A percentile compares a stretch with the other conserved stretches of the same genome.
Conservation (phyloP, 2,888 invertebrate genomes). For the Tenodera sinensis region DNA sequence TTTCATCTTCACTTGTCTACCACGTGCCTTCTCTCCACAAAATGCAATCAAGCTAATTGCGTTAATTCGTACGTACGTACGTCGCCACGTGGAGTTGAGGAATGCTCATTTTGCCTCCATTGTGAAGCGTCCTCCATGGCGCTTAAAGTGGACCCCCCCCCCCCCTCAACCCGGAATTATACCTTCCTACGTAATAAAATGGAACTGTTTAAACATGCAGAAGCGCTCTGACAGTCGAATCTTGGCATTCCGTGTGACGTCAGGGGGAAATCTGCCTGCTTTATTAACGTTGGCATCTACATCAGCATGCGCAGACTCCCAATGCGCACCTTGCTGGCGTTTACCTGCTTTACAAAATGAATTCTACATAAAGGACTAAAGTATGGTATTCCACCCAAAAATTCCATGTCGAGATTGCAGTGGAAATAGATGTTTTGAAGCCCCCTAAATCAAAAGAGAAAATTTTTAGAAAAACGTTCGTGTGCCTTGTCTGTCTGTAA, state of each 20-base stretch:
- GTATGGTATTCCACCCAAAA: no score
- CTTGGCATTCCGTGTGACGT: neutral
- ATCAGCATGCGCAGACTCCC: neutral
- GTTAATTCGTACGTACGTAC: neutral
- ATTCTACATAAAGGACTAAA: no score
- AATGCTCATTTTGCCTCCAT: neutral
- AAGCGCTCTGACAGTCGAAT: neutral
- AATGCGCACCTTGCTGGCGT: no score
- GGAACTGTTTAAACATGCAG: neutral
- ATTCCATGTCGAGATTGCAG: no score
- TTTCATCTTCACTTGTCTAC: neutral
- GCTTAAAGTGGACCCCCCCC: no score
- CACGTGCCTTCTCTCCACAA: neutral
- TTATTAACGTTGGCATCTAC: neutral
- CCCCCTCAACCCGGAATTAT: no score
- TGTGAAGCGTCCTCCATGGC: neutral
- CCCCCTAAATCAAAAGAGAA: no score
- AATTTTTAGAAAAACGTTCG: no score
- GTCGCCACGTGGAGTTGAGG: neutral
- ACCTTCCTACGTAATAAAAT: no score
- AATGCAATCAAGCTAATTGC: neutral
- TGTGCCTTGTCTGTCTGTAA: no score
- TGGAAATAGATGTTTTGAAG: no score
- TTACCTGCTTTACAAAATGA: no score
- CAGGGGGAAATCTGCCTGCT: neutral